Percentiles rank a stretch among this genome's conserved stretches.
These are phyloP conservation scores for Drosophila hydei DNA, from an alignment of 1,140 invertebrate species.

Conservation along the genomic window DNA sequence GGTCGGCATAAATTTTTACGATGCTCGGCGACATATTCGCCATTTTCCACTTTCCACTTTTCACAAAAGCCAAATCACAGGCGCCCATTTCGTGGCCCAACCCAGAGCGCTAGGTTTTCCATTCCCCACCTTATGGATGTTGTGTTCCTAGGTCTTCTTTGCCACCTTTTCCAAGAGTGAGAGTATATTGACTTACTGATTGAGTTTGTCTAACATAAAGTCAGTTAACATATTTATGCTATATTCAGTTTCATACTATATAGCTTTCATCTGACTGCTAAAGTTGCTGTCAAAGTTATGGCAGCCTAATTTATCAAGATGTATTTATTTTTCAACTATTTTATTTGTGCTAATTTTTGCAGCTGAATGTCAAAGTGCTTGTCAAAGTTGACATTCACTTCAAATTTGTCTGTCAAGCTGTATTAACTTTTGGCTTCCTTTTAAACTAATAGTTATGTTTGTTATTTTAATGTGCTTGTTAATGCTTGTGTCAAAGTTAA, in stretches of 20 bases:
- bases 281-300: no score
- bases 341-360: no score
- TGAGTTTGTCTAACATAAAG: not conserved
- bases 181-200: not conserved
- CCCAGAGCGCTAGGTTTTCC: slow-evolving; percentile 3
- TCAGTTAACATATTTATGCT: no score
- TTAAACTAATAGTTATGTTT: no score
- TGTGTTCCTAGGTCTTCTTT: not conserved
- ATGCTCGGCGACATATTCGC: slow-evolving; percentile 77
- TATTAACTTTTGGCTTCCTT: not conserved
- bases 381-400: not conserved
- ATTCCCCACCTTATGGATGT: not conserved
- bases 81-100: slow-evolving; percentile 64
- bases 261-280: no score
- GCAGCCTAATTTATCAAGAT: no score
- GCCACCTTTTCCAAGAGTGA: not conserved
- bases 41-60: slow-evolving; percentile 70
- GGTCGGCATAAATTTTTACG: slow-evolving; percentile 80
- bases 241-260: no score
- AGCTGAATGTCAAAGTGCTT: no score
- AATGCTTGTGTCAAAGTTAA: no score
- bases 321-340: no score
- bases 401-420: not conserved
- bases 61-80: slow-evolving; percentile 76
- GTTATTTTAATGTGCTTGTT: no score